Evolutionary conservation across 2,113 vertebrate genomes (phyloP).

Genomic region (Lethenteron reissneri): DNA sequence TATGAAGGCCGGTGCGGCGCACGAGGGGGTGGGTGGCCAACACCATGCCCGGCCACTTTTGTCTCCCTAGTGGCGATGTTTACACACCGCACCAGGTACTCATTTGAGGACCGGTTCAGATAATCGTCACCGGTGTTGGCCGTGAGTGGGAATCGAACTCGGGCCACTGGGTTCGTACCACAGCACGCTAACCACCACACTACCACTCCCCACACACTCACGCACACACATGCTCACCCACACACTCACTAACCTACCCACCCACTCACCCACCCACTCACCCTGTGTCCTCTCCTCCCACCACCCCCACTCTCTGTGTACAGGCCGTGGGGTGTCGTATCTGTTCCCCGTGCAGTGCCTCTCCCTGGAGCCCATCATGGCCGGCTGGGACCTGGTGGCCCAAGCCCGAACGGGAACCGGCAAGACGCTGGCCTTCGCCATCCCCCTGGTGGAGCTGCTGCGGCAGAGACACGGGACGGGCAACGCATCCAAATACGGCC

Average conservation of each 20-base stretch:
- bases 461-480: slow-evolving; percentile 19
- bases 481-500: slow-evolving; percentile 24
- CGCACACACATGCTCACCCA: neutral
- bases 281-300: neutral
- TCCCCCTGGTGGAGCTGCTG: slow-evolving; percentile 67
- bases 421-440: slow-evolving; percentile 79
- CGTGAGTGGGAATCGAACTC: too few species aligned
- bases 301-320: slow-evolving; percentile 7
- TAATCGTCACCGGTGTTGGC: too few species aligned
- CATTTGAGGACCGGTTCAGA: too few species aligned
- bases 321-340: slow-evolving; percentile 61
- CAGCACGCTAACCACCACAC: too few species aligned
- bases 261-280: neutral
- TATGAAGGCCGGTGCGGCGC: neutral
- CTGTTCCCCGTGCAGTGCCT: slow-evolving; percentile 79
- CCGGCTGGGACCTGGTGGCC: slow-evolving; percentile 64
- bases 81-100: too few species aligned
- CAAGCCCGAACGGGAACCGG: slow-evolving; percentile 88
- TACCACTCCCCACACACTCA: too few species aligned
- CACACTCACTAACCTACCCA: too few species aligned
- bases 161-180: too few species aligned
- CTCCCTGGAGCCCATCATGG: slow-evolving; percentile 53
- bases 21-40: neutral
- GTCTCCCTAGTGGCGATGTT: neutral
- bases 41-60: neutral